Evolutionary conservation across 2,888 invertebrate species (phyloP).

Genomic region (Leptinotarsa tumamoca): DNA sequence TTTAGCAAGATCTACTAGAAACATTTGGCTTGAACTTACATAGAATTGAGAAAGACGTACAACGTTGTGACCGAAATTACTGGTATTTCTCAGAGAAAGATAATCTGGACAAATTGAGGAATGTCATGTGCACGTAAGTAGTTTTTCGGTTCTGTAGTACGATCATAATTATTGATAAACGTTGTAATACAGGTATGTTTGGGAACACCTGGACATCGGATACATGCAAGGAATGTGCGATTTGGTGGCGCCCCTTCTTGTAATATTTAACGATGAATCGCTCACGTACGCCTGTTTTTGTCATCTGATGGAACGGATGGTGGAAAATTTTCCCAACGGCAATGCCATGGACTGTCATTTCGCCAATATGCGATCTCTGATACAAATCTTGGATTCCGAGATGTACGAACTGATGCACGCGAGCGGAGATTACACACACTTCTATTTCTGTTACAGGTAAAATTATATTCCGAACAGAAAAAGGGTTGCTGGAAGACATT

Average conservation of each 20-base stretch:
- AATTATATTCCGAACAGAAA: neutral
- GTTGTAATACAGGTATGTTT: slow-evolving; percentile 81
- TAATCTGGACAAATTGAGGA: slow-evolving; percentile 91
- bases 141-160: neutral
- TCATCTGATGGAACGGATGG: slow-evolving; percentile 90
- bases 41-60: slow-evolving; percentile 96
- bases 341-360: slow-evolving; percentile 97
- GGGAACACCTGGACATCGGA: slow-evolving; percentile 93
- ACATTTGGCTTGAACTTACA: slow-evolving; percentile 90
- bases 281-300: slow-evolving; percentile 92
- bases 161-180: slow-evolving; percentile 11
- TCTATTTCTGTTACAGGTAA: slow-evolving; percentile 91
- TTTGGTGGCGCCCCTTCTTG: slow-evolving; percentile 90
- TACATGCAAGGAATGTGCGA: slow-evolving; percentile 99
- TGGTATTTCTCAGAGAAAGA: slow-evolving; percentile 91
- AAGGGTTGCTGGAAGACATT: neutral
- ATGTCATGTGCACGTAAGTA: slow-evolving; percentile 93
- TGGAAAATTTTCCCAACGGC: slow-evolving; percentile 91
- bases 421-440: slow-evolving; percentile 95
- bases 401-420: slow-evolving; percentile 95
- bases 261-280: slow-evolving; percentile 93
- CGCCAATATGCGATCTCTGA: slow-evolving; percentile 92
- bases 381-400: slow-evolving; percentile 92
- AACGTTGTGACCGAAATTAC: slow-evolving; percentile 94
- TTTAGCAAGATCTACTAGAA: slow-evolving; percentile 85